Evolutionary conservation across 2,888 invertebrate species (phyloP), one percentile per base, ranked within the genome.

Genomic region (Dryocosmus kuriphilus): DNA sequence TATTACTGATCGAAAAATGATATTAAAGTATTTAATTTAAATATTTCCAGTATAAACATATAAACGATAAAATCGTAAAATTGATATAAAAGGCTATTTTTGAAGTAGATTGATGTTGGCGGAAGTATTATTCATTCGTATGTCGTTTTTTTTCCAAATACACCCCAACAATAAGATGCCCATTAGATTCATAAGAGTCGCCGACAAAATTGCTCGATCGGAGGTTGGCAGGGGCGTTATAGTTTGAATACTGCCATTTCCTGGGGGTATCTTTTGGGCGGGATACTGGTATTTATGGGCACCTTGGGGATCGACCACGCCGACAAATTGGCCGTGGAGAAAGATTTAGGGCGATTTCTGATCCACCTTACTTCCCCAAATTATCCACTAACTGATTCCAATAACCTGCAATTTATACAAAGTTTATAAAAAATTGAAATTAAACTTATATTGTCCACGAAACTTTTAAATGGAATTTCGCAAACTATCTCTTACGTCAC

Each of bases 271-370:
- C 24, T 73, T 76, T 71, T 51, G 67, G 46, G 67, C 46, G 51
- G 65, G 65, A 46, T 67, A 67, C 38, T 67, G 24, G 41, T 67
- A 67, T 71, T 71, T 51, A 71, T 71, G 41, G 24, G 27, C 46
- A 71, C 67, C 46, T 67, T 67, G 46, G 51, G 51, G 5, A 67
- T 67, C 41, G 9, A 67, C 27, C 30, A 71, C 62, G 80, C 82
- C 81, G 87, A 86, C 87, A 87, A 86, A 88, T 89, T 88, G 85
- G 83, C 77, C 82, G 84, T 85, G 83, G 86, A 85, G 8, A 71
- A 79, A 80, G 81, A 77, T 77, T 80, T 80, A 81, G 87, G 84
- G 83, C 84, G 83, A 46, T 84, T 83, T 73, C 71, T 80, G 62
- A 79, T 81, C 80, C 87, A 88, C 86, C 87, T 84, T 78, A 75